Percentiles rank a stretch among this genome's conserved stretches.
Evolutionary conservation across 2,797 vertebrate species (phyloP).

Genomic region (Karalla daura): DNA sequence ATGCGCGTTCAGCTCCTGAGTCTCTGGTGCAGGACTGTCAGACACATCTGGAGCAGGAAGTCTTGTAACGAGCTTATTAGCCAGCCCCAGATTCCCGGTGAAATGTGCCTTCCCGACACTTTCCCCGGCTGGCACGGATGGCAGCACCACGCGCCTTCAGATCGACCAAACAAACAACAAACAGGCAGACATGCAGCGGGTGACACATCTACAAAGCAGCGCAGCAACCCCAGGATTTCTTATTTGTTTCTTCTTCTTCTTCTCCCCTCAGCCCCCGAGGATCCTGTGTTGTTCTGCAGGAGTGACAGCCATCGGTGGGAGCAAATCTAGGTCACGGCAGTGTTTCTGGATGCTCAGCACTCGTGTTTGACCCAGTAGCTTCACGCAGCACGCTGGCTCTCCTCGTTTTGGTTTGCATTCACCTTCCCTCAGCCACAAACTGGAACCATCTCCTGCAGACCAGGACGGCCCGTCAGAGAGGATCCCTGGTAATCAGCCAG

Average conservation of each 20-base stretch:
- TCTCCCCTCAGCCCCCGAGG: conserved; percentile 11
- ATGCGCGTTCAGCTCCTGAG: too few relatives aligned
- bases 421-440: background rate
- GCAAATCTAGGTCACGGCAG: conserved; percentile 52
- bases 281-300: conserved; percentile 32
- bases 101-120: conserved; percentile 49
- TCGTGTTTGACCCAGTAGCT: conserved; percentile 27
- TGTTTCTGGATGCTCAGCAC: conserved; percentile 36
- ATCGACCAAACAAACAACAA: conserved; percentile 50
- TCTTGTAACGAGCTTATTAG: conserved; percentile 50
- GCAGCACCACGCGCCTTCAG: background rate
- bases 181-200: conserved; percentile 24
- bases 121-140: conserved; percentile 20
- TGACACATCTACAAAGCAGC: conserved; percentile 19
- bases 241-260: conserved; percentile 36
- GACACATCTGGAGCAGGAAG: conserved; percentile 60
- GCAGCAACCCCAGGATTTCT: conserved; percentile 10
- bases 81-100: conserved; percentile 25
- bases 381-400: conserved; percentile 23
- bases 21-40: conserved; percentile 30
- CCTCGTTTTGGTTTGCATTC: background rate
- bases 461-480: background rate
- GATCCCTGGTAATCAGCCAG: conserved; percentile 1
- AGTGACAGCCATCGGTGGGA: conserved; percentile 40
- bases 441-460: background rate